Conservation (phyloP, 2,113 vertebrate genomes). For the Dasyprocta punctata region DNA sequence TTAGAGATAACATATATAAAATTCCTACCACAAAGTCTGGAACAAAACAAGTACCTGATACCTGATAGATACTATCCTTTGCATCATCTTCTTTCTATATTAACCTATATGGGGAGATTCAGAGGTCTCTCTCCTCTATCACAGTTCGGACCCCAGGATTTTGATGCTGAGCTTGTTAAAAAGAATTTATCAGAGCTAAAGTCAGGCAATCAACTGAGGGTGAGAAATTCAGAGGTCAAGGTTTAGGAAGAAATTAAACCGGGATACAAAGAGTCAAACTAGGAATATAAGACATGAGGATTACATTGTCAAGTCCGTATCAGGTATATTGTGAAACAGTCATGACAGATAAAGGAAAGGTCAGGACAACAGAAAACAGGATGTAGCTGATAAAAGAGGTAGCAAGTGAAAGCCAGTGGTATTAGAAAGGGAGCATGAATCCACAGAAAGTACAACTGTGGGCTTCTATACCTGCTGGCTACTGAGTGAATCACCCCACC, state of each 20-base stretch:
- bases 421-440: neutral
- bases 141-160: neutral
- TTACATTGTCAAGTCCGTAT: neutral
- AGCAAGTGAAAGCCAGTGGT: neutral
- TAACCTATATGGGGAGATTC: neutral
- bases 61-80: neutral
- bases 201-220: neutral
- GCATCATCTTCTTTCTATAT: neutral
- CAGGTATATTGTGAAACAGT: neutral
- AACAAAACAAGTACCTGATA: neutral
- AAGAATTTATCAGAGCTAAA: slow-evolving; percentile 46
- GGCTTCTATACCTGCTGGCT: neutral
- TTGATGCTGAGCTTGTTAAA: slow-evolving; percentile 38
- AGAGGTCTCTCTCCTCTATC: neutral
- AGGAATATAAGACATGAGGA: neutral
- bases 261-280: slow-evolving; percentile 1
- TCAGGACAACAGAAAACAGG: neutral
- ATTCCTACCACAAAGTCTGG: slow-evolving; percentile 1
- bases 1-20: neutral
- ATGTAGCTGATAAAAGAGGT: neutral
- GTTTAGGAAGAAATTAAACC: slow-evolving; percentile 5
- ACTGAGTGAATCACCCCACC: neutral
- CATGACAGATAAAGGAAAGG: neutral
- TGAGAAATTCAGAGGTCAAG: slow-evolving; percentile 41
- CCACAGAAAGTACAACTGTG: neutral